Evolutionary conservation across 2,113 vertebrate species (phyloP), one percentile per base, ranked within the genome.

Genomic region (Aegypius monachus): DNA sequence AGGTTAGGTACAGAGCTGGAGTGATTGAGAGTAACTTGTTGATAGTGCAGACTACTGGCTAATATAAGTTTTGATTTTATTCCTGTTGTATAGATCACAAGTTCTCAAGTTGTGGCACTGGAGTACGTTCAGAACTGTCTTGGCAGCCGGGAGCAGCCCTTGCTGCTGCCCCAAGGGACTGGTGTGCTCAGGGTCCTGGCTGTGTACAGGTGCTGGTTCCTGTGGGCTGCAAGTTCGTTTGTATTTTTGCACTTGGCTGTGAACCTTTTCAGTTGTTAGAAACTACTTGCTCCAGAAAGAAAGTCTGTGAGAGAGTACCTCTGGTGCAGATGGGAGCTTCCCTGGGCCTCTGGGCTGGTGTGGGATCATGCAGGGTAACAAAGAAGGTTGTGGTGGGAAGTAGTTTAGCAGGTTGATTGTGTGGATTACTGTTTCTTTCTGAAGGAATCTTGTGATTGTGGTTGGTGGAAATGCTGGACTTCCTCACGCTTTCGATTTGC

Each of bases 1-100:
- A 16, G n/a, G 43, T 16, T 22, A 40, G 73, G 40, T 70, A n/a
- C 53, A 55, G 73, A 87, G 40, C 80, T 88, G 58, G 34, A 56
- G 11, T 23, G 42, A 16, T 3, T 25, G 47, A 6, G 32, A 20
- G 29, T 21, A 34, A 29, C 58, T 53, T 48, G 26, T 11, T 72
- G 53, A 5, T 48, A 20, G 52, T 40, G 63, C 67, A 53, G 27
- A 40, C 47, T 50, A 5, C 8, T 25, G 59, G 34, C 42, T 34
- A 65, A 2, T 7, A 5, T 2, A 21, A 45, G 22, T n/a, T 73
- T 55, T 25, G 53, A 22, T 68, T 85, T 61, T 18, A 5, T 23
- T 27, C 3, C 22, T 52, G n/a, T 63, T 0, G 3, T 0, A 0
- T 3, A 31, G 56, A 47, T 21, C 25, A 9, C 11, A n/a, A 22